Conservation (phyloP, 2,888 invertebrate genomes). For the Argyresthia albistria region DNA sequence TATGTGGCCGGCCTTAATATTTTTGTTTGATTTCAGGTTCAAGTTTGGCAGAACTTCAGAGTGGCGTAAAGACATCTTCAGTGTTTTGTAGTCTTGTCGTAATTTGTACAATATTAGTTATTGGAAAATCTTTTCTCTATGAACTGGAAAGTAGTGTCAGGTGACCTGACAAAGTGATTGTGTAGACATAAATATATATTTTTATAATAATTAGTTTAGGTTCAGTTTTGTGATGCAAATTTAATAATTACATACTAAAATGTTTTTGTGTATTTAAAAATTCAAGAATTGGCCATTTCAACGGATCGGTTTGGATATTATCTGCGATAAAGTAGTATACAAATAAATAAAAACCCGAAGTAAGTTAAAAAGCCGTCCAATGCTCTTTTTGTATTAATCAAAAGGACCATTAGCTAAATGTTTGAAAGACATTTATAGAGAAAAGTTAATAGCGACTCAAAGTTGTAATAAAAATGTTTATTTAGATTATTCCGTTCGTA, state of each 20-base stretch:
- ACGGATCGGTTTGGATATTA: too few relatives aligned
- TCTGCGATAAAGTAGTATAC: too few relatives aligned
- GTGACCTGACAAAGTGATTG: not conserved
- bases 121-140: slow-evolving; percentile 24
- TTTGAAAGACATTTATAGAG: slow-evolving; percentile 34
- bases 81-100: not conserved
- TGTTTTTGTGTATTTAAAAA: not conserved
- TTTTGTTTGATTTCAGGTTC: slow-evolving; percentile 31
- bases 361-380: slow-evolving; percentile 38
- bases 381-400: slow-evolving; percentile 27
- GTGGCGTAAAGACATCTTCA: slow-evolving; percentile 43
- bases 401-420: slow-evolving; percentile 38
- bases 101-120: slow-evolving; percentile 4
- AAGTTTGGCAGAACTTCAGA: slow-evolving; percentile 58
- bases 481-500: too few relatives aligned
- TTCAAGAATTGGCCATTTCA: too few relatives aligned
- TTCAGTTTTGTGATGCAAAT: too few relatives aligned
- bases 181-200: too few relatives aligned
- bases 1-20: too few relatives aligned
- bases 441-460: slow-evolving; percentile 3
- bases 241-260: too few relatives aligned
- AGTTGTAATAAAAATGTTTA: too few relatives aligned
- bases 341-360: slow-evolving; percentile 6
- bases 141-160: slow-evolving; percentile 7
- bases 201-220: too few relatives aligned